Evolutionary conservation across 2,888 invertebrate genomes (phyloP).

Genomic region (Herminia tarsipennalis): DNA sequence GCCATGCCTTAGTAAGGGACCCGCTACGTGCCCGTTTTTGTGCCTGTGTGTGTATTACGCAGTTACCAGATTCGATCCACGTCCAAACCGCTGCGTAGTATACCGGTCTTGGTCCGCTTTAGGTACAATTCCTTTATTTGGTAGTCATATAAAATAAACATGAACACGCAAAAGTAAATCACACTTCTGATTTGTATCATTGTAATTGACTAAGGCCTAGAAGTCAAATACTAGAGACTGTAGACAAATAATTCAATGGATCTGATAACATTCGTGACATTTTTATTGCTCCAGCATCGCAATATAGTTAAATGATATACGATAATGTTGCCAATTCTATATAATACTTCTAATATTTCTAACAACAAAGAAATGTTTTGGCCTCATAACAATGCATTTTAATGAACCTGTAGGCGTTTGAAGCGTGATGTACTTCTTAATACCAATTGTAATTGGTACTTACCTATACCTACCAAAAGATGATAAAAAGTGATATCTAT

Average conservation of each 20-base stretch:
- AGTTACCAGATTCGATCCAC: too few relatives aligned
- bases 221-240: constrained; percentile 15
- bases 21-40: too few relatives aligned
- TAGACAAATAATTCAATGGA: constrained; percentile 25
- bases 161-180: neutral
- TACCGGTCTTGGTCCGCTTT: too few relatives aligned
- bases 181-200: neutral
- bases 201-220: constrained; percentile 1
- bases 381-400: constrained; percentile 33
- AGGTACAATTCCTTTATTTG: too few relatives aligned
- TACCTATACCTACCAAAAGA: too few relatives aligned
- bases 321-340: constrained; percentile 31
- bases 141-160: neutral
- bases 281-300: constrained; percentile 23
- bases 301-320: constrained; percentile 36
- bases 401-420: constrained; percentile 38
- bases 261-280: constrained; percentile 19
- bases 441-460: neutral
- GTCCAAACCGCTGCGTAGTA: too few relatives aligned
- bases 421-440: constrained; percentile 24
- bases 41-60: too few relatives aligned
- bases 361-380: constrained; percentile 34
- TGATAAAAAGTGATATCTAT: too few relatives aligned
- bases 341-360: constrained; percentile 23
- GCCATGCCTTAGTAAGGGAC: too few relatives aligned